Percentiles rank a stretch among this genome's conserved stretches.
These are phyloP conservation scores for Sarcophaga rosellei DNA, from an alignment of 2,888 invertebrate genomes.

Conservation along the genomic window DNA sequence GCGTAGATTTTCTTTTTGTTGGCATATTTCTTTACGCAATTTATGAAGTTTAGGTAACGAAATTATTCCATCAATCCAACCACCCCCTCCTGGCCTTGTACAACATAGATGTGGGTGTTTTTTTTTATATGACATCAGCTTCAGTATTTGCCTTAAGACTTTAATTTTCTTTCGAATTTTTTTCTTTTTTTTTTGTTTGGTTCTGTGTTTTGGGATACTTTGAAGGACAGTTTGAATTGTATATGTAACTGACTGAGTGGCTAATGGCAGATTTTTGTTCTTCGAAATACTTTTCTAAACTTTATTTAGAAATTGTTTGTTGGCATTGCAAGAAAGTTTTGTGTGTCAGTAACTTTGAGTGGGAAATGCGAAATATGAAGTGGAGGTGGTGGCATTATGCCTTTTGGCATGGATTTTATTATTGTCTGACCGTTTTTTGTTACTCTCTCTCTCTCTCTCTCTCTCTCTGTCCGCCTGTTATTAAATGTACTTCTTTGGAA, in stretches of 20 bases:
- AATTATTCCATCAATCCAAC: slow-evolving; percentile 1
- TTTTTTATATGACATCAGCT: slow-evolving; percentile 61
- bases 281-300: slow-evolving; percentile 7
- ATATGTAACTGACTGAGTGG: slow-evolving; percentile 18
- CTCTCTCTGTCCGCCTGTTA: slow-evolving; percentile 1
- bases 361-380: slow-evolving; percentile 18
- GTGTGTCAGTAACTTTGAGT: not conserved
- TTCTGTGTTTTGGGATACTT: slow-evolving; percentile 9
- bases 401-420: slow-evolving; percentile 65
- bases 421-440: slow-evolving; percentile 14
- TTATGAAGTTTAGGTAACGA: not conserved
- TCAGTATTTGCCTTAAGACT: slow-evolving; percentile 47
- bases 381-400: slow-evolving; percentile 55
- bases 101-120: slow-evolving; percentile 42
- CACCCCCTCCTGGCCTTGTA: not conserved
- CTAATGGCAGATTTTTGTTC: slow-evolving; percentile 38
- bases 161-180: not conserved
- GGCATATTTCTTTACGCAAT: too few species aligned
- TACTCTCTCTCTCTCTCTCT: slow-evolving; percentile 13
- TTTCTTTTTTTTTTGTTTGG: not conserved
- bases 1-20: not conserved
- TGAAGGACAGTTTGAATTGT: slow-evolving; percentile 10
- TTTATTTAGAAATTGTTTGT: slow-evolving; percentile 30
- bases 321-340: not conserved
- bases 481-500: slow-evolving; percentile 3